Conservation (phyloP, 92 coral and sea anemone species). For the Heliopora coerulea region DNA sequence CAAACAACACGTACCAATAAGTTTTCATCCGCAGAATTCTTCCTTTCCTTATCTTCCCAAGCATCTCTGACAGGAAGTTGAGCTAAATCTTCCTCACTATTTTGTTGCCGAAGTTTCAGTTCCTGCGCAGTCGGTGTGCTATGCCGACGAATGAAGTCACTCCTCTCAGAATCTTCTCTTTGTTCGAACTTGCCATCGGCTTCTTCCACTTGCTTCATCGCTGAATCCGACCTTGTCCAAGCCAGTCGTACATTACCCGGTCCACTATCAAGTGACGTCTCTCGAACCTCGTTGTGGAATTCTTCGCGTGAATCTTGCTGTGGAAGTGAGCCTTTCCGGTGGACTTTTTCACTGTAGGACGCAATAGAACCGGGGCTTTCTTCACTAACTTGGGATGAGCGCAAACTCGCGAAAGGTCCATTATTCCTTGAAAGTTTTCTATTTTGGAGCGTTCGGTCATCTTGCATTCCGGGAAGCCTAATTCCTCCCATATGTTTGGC, state of each 20-base stretch:
- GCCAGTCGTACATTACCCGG: background rate
- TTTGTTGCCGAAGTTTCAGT: background rate
- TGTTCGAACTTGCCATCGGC: background rate
- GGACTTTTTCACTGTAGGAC: constrained; percentile 18
- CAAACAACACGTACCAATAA: background rate
- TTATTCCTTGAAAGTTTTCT: background rate
- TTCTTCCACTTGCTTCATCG: background rate
- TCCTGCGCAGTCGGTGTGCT: background rate
- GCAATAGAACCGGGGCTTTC: constrained; percentile 34
- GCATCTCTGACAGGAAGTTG: constrained; percentile 28
- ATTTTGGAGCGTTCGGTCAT: background rate
- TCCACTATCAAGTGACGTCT: background rate
- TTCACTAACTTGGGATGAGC: background rate
- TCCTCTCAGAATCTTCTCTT: background rate
- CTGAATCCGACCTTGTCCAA: constrained; percentile 11
- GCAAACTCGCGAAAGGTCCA: background rate
- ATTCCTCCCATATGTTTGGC: background rate
- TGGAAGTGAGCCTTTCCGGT: background rate
- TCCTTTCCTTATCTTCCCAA: background rate
- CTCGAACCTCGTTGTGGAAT: background rate
- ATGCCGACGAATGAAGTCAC: background rate
- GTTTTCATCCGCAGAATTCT: background rate
- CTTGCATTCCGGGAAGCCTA: constrained; percentile 30
- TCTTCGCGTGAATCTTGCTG: background rate
- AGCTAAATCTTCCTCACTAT: background rate